Evolutionary conservation across 2,113 vertebrate genomes (phyloP), one percentile per base, ranked within the genome.

Genomic region (Lamprotornis superbus): DNA sequence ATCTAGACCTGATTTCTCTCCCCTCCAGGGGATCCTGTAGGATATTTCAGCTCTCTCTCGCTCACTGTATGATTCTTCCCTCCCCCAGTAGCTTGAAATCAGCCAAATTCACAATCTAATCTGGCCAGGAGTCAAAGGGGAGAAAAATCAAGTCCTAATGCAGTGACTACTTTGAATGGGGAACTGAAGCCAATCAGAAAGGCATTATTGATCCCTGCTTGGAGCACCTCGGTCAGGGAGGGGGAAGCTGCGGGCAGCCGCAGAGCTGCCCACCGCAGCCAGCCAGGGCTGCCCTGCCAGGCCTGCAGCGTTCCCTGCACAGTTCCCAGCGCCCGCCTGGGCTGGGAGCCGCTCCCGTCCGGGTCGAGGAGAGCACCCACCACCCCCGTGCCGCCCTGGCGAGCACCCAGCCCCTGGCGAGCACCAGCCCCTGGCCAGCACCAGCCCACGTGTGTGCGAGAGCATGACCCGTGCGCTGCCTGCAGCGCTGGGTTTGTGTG

Each of bases 61-160:
- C 78, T 74, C 64, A 2, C 95, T 83, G 91, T 94, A 47, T 74
- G 81, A 80, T 77, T 93, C 82, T 87, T 80, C 91, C 86, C 92
- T 95, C 95, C 92, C 75, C 75, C 78, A 78, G 85, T 70, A 95
- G 85, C 90, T 87, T 88, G 90, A 95, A 96, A 97, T 95, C 87
- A 95, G 89, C 96, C 96, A 97, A 96, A 97, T 95, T 97, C 93
- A 96, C 89, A 79, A 92, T 94, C 92, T 96, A 90, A 97, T 96
- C 95, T 97, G 96, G 93, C 90, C 5, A 2, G 52, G 78, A 90
- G 87, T 97, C 94, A 94, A 96, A 95, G 95, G 84, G 87, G 90
- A 94, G 70, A 95, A 85, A 95, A 97, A 93, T 87, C 95, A 96
- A 94, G 92, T 85, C 84, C 83, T 89, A 85, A 87, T 96, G 88